Base-by-base conservation (phyloP, 2,888 invertebrate species). In the Rutpela maculata region DNA sequence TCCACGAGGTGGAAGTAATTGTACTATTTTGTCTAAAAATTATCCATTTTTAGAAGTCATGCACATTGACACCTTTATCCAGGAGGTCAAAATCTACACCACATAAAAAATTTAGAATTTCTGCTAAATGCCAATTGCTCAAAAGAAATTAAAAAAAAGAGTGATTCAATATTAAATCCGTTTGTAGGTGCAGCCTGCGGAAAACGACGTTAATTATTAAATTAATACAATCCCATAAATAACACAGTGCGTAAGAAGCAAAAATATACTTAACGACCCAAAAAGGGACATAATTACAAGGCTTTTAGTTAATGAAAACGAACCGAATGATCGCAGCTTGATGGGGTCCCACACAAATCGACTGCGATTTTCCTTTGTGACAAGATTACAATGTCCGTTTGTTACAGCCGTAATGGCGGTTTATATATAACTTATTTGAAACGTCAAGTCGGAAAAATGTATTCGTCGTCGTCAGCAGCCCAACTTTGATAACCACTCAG, bases 271-370 rank as follows among this genome's bases (percentile, higher is more conserved):
- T 70, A 70, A 60, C 43, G 70, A 43, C 38, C 38, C 19, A 43
- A 38, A 31, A 70, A 18, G 17, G 26, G 17, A 26, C 50, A 56
- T 73, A 56, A 56, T 66, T 73, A 57, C 22, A 10, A 35, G 57
- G 56, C 73, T 73, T 73, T 73, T 73, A 73, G 73, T 55, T 65
- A 73, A 73, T 73, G 73, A 73, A 65, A 73, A 73, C 56, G 71
- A 50, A 19, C 12, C 19, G 9, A 56, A 63, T 31, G 63, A 65
- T 73, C 26, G 55, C 31, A 7, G 55, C 35, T 60, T 43, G 63
- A 63, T 62, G 35, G 35, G 35, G 57, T 50, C 55, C 62, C 12
- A 43, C 26, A 67, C 22, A 72, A 72, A 72, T 72, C 63, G 71
- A 72, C 62, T 38, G 62, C 63, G 62, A 72, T 72, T 72, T 50